phyloP scores from a whole-genome alignment of 1,140 invertebrate species.

The Caerostris darwini region DNA sequence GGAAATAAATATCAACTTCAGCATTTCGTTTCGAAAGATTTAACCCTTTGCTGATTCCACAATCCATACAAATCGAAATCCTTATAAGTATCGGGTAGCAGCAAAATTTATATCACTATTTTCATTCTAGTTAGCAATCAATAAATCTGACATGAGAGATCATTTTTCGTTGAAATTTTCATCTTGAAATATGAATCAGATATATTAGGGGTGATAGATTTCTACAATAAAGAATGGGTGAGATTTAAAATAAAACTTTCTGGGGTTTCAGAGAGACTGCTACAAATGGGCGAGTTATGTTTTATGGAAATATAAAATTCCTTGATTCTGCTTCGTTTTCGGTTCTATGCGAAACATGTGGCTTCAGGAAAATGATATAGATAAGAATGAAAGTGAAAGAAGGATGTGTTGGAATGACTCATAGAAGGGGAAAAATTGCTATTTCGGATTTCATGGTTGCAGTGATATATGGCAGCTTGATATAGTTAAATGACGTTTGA shows the following conservation, averaged over 20 bases:
- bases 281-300: slow-evolving; percentile 2
- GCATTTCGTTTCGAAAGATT: too few relatives aligned
- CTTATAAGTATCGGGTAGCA: too few relatives aligned
- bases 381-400: slow-evolving; percentile 7
- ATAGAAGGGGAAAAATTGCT: background rate
- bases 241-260: background rate
- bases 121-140: background rate
- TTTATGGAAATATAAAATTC: background rate
- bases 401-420: background rate
- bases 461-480: background rate
- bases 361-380: background rate
- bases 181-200: background rate
- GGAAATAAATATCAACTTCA: too few relatives aligned
- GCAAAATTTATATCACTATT: background rate
- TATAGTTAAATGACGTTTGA: background rate
- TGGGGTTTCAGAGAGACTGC: background rate
- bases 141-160: background rate
- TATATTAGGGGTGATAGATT: background rate
- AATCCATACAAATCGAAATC: too few relatives aligned
- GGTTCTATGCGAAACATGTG: background rate
- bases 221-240: background rate
- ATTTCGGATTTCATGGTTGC: background rate
- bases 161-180: background rate
- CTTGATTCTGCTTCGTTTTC: background rate
- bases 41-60: too few relatives aligned